Percentiles rank a stretch among this genome's conserved stretches.
These are phyloP conservation scores for Acropora tenuis DNA, from an alignment of 64 coral and sea anemone genomes.

Conservation along the genomic window DNA sequence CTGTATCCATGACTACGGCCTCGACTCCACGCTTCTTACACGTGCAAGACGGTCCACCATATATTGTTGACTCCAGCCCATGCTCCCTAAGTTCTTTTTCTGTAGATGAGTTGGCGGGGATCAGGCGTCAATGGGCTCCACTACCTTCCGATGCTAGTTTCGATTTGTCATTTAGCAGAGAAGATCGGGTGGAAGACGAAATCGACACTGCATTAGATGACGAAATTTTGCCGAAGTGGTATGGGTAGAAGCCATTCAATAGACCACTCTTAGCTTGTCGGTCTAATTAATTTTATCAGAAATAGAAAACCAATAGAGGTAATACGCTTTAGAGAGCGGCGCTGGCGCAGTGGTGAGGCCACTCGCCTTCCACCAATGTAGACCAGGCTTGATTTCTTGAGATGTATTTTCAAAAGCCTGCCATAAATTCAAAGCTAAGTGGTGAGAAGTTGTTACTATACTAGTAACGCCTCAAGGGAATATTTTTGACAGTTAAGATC, in stretches of 20 bases:
- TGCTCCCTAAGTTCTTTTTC: neutral
- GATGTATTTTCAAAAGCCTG: too few relatives aligned
- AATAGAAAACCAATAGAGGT: too few relatives aligned
- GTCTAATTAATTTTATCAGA: too few relatives aligned
- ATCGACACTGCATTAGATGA: conserved; percentile 66
- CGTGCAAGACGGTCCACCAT: neutral
- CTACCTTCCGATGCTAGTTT: neutral
- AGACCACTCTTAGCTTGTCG: too few relatives aligned
- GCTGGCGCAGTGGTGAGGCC: too few relatives aligned
- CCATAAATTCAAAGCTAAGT: too few relatives aligned
- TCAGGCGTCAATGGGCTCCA: neutral
- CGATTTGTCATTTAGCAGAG: neutral
- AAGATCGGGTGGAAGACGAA: conserved; percentile 24
- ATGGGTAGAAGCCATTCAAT: neutral
- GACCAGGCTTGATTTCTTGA: too few relatives aligned
- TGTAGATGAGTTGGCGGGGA: neutral
- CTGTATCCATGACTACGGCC: neutral
- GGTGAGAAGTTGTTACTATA: too few relatives aligned
- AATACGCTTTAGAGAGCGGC: too few relatives aligned
- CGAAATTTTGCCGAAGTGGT: conserved; percentile 78
- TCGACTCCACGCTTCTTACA: neutral
- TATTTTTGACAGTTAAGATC: too few relatives aligned
- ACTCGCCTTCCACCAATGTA: too few relatives aligned
- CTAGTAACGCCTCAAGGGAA: too few relatives aligned
- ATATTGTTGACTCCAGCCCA: neutral